Base-by-base conservation (phyloP, 2,888 invertebrate species). In the Ennomos erosarius region DNA sequence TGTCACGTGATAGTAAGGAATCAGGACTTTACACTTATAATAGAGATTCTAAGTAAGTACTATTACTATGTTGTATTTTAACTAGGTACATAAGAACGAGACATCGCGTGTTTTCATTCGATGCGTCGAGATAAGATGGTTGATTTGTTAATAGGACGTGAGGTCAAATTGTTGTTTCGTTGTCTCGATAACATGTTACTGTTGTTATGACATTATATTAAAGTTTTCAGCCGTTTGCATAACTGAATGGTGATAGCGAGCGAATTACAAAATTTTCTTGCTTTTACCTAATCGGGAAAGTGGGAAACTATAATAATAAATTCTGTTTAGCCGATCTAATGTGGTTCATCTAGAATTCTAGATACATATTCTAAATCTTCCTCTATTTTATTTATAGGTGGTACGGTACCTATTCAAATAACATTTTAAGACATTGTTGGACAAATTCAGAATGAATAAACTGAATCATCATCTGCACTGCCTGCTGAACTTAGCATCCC, bases 91-190 rank as follows among this genome's bases (percentile, higher is more conserved):
- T n/a, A 35, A 34, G 42, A 42, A 37, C 35, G 13, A 42, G 13
- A 42, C 11, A 2, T 13, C 8, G 39, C 39, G 35, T 50, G 39
- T 50, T 46, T 46, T 40, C 39, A 26, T 13, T 46, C 9, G 33
- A 12, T 35, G 35, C 8, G 10, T 33, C 34, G 13, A 3, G 50
- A 51, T 51, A 58, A 58, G 38, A 43, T 42, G 11, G 10, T 9
- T 35, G 46, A 42, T 52, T 47, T 47, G 52, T 42, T 4, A 46
- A 42, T 36, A 47, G 16, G 35, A 53, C 52, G 58, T 58, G 55
- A 62, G 59, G 59, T 59, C 59, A 63, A 44, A 54, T 36, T 40
- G n/a, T 56, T 50, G n/a, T n/a, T 40, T 44, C 45, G 44, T 47
- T 36, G 34, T 55, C 37, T 37, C 10, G 58, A 52, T 58, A 52